These are phyloP conservation scores for Clarias fuscus DNA, from an alignment of 2,797 vertebrate genomes.

Conservation along the genomic window DNA sequence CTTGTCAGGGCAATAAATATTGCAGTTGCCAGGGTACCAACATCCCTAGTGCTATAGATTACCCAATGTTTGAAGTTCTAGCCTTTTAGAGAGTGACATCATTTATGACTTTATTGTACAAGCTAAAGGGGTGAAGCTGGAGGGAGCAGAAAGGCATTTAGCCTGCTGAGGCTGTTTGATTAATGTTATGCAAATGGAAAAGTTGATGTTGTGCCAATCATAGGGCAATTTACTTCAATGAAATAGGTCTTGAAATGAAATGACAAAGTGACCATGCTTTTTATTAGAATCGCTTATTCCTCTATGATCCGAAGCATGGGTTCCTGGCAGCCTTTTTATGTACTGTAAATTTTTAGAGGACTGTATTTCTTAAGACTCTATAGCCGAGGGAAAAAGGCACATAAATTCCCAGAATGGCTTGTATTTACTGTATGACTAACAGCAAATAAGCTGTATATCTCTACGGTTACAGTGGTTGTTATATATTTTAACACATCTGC, in stretches of 20 bases:
- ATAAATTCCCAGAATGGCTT: slow-evolving; percentile 53
- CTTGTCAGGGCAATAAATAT: slow-evolving; percentile 57
- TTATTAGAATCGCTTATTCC: slow-evolving; percentile 62
- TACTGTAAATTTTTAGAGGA: slow-evolving; percentile 68
- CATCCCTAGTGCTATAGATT: slow-evolving; percentile 51
- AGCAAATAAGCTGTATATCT: slow-evolving; percentile 46
- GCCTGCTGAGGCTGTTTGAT: slow-evolving; percentile 23
- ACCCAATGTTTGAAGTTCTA: slow-evolving; percentile 60
- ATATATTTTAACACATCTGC: not conserved
- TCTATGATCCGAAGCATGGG: slow-evolving; percentile 59
- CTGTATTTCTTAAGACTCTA: slow-evolving; percentile 51
- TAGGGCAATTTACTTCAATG: slow-evolving; percentile 62
- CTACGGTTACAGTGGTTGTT: not conserved
- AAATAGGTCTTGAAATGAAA: slow-evolving; percentile 52
- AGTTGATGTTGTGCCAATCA: slow-evolving; percentile 51
- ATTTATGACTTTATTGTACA: slow-evolving; percentile 43
- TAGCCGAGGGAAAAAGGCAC: slow-evolving; percentile 31
- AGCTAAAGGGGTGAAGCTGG: not conserved
- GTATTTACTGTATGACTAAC: slow-evolving; percentile 58
- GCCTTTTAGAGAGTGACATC: slow-evolving; percentile 55
- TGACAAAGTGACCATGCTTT: slow-evolving; percentile 36
- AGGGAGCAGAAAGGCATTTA: slow-evolving; percentile 22
- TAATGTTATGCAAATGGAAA: slow-evolving; percentile 41
- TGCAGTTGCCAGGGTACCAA: slow-evolving; percentile 55
- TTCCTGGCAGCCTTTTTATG: slow-evolving; percentile 59